Conservation (phyloP, 2,113 vertebrate genomes). For the Melanocharis versteri region DNA sequence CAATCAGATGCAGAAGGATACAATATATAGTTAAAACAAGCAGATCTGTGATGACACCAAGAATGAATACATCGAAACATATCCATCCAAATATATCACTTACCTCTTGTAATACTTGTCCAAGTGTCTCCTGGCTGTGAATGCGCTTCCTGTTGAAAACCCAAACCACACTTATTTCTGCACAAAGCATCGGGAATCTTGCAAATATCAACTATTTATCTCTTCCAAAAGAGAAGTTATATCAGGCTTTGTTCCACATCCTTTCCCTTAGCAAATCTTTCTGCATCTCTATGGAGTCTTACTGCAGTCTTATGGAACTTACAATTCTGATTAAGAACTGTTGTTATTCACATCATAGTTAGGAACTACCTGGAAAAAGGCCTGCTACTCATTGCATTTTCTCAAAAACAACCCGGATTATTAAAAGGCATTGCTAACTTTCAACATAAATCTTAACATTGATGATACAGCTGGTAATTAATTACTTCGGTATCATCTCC, state of each 20-base stretch:
- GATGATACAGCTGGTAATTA: not conserved
- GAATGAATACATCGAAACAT: not conserved
- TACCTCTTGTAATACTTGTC: constrained; percentile 82
- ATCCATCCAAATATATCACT: not conserved
- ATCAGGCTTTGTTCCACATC: not conserved
- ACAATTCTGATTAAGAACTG: not conserved
- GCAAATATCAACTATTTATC: not conserved
- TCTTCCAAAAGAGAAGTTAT: not conserved
- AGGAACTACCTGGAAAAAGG: not conserved
- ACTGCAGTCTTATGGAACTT: not conserved
- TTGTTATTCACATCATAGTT: not conserved
- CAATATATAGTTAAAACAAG: not conserved
- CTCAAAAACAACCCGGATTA: not conserved
- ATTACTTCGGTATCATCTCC: not conserved
- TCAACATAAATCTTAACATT: not conserved
- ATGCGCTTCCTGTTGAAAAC: constrained; percentile 78
- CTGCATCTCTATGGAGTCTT: not conserved
- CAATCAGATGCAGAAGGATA: not conserved
- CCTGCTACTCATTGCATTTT: rapidly evolving
- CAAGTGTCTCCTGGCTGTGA: constrained; percentile 81
- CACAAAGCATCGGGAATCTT: not conserved
- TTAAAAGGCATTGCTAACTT: not conserved
- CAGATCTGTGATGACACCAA: not conserved
- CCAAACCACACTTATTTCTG: not conserved
- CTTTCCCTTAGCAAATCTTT: not conserved